Conservation (phyloP, 2,888 invertebrate species). For the Girardia tigrina region DNA sequence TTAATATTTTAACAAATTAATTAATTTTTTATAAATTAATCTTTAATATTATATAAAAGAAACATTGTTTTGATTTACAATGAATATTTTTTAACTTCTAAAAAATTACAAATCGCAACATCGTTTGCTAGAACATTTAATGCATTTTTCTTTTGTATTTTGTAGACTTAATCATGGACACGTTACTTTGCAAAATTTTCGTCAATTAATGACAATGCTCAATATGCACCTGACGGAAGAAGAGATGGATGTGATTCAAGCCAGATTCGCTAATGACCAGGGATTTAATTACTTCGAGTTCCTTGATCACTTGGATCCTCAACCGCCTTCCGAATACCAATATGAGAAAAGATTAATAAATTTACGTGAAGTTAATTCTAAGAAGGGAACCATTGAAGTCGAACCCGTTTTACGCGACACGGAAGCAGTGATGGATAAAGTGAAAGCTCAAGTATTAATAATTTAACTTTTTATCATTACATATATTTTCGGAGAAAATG, state of each 20-base stretch:
- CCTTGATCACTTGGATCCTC: slow-evolving; percentile 45
- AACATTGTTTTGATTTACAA: no score
- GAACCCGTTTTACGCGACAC: slow-evolving; percentile 41
- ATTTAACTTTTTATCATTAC: not conserved
- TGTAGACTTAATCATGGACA: slow-evolving; percentile 49
- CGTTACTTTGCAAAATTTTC: slow-evolving; percentile 47
- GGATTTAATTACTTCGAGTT: slow-evolving; percentile 48
- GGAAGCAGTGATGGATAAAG: slow-evolving; percentile 39
- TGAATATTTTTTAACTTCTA: no score
- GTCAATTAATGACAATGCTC: slow-evolving; percentile 47
- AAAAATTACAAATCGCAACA: no score
- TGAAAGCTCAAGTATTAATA: slow-evolving; percentile 21
- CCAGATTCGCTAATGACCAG: slow-evolving; percentile 46
- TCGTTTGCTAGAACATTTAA: no score
- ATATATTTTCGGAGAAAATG: no score
- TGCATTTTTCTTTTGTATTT: no score
- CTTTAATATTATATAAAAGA: no score
- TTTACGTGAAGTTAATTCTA: slow-evolving; percentile 41
- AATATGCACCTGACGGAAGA: slow-evolving; percentile 43
- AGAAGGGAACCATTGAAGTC: slow-evolving; percentile 41
- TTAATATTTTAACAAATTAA: no score
- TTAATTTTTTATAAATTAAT: no score
- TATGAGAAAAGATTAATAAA: slow-evolving; percentile 44
- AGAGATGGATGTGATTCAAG: slow-evolving; percentile 47
- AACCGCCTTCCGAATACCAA: slow-evolving; percentile 41